Base-by-base conservation (phyloP, 2,888 invertebrate species). In the Ophonus ardosiacus region DNA sequence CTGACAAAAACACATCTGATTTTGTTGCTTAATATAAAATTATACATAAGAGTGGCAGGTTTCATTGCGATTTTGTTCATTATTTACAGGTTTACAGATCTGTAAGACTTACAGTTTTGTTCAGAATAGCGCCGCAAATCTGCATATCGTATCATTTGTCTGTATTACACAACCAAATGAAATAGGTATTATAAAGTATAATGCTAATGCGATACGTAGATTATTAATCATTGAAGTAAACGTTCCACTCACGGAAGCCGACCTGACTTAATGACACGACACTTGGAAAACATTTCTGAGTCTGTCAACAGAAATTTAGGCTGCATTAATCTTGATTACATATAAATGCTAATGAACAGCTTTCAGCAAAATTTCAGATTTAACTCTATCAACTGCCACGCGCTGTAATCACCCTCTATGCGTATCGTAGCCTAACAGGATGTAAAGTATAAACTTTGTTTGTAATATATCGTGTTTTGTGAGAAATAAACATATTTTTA, bases 281-380 rank as follows among this genome's bases (percentile, higher is more conserved):
- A 63, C 63, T 68, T 38, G 38, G 68, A 68, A 68, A 68, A 68
- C 68, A 68, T 68, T 68, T 68, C 68, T 63, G 63, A 63, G 63
- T 63, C 63, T 68, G 68, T 38, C 68, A 68, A 68, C 68, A 68
- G 31, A 68, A 68, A 38, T 68, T 38, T 68, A 31, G 31, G 31
- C 68, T n/a, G 68, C 68, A 68, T 68, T 68, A 68, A 68, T 68
- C 68, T 68, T 68, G 38, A 68, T 68, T 68, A 68, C 68, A 38
- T 68, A 68, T 68, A 68, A 68, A 68, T 68, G 38, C 68, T 68
- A 68, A 68, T 68, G 68, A 31, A 38, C 68, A 13, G 68, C 68
- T 68, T 31, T 68, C 68, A 68, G 31, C 40, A 68, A 68, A 31
- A 68, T 68, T 68, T 68, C 38, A 68, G 63, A 68, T 68, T 38